Evolutionary conservation across 92 coral and sea anemone genomes (phyloP), one percentile per base, ranked within the genome.

Genomic region (Zoanthus solanderi): DNA sequence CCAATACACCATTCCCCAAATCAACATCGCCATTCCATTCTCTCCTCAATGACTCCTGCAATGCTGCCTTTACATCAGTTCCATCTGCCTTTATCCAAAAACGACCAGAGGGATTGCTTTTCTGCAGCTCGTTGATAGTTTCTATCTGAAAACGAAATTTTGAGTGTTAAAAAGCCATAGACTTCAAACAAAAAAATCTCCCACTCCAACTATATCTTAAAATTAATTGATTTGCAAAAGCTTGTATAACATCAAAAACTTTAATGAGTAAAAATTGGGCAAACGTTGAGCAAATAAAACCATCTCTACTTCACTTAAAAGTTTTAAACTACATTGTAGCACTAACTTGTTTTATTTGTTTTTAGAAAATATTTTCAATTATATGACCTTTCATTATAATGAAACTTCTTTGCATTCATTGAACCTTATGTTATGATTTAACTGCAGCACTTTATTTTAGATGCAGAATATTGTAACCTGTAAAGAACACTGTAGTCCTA

Each of bases 41-140:
- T 16, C 75, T 50, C 34, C 23, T 5, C 2, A 85, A 30, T 18
- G 83, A 85, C 57, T 85, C 73, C 15, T 85, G 89, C 74, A 85
- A 85, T 52, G 89, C 89, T 15, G 52, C 52, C 81, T 85, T 85
- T 8, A 85, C 53, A 37, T 85, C 88, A 31, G 79, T 71, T 14
- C 72, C 83, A 85, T 85, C 88, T 58, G 80, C 83, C 46, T 85
- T 85, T 5, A 85, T 72, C 83, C 75, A 74, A 73, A 73, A 73
- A 9, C 68, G 67, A 14, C 83, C 83, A 53, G 52, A 12, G 13
- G 74, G 88, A 74, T 85, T 48, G 44, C 71, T 42, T 15, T 56
- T 45, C 17, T 74, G 75, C 32, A 85, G 44, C 12, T 31, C 65
- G 15, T 85, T 54, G 13, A 74, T 63, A 34, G 88, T 80, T 34